Evolutionary conservation across 1,140 invertebrate genomes (phyloP).

Genomic region (Zaprionus capensis): DNA sequence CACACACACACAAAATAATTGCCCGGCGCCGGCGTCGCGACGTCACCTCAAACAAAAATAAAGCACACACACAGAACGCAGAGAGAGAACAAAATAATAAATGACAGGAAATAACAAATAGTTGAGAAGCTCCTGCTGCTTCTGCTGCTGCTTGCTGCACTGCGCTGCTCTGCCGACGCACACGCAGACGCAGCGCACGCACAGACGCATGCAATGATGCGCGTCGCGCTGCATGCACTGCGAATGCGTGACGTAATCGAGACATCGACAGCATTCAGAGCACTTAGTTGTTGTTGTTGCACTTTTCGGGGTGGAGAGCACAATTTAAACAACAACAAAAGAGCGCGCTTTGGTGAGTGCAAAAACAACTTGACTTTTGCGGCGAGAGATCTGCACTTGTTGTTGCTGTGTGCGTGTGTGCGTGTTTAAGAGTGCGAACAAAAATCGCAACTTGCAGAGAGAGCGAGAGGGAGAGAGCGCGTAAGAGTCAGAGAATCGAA

Average conservation of each 20-base stretch:
- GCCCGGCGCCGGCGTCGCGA: slow-evolving; percentile 10
- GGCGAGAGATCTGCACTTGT: slow-evolving; percentile 28
- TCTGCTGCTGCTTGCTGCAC: slow-evolving; percentile 5
- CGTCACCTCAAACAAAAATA: slow-evolving; percentile 29
- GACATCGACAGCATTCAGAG: neutral
- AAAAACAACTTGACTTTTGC: slow-evolving; percentile 35
- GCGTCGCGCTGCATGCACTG: slow-evolving; percentile 24
- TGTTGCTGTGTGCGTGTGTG: neutral
- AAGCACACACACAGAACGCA: neutral
- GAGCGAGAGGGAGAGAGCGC: neutral
- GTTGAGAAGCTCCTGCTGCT: slow-evolving; percentile 38
- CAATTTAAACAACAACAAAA: slow-evolving; percentile 2
- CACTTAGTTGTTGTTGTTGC: slow-evolving; percentile 19
- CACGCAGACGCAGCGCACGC: neutral
- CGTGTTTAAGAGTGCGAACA: slow-evolving; percentile 3
- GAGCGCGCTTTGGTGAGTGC: neutral
- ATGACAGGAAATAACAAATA: slow-evolving; percentile 75
- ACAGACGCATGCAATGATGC: slow-evolving; percentile 5
- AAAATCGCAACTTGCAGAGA: neutral
- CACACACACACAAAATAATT: neutral
- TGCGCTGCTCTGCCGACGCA: neutral
- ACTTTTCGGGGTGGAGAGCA: slow-evolving; percentile 5
- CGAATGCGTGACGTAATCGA: slow-evolving; percentile 49
- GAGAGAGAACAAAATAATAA: slow-evolving; percentile 46
- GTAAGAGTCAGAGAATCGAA: slow-evolving; percentile 12